phyloP scores from a whole-genome alignment of 2,888 invertebrate genomes.

The Drosophila sordidapex region DNA sequence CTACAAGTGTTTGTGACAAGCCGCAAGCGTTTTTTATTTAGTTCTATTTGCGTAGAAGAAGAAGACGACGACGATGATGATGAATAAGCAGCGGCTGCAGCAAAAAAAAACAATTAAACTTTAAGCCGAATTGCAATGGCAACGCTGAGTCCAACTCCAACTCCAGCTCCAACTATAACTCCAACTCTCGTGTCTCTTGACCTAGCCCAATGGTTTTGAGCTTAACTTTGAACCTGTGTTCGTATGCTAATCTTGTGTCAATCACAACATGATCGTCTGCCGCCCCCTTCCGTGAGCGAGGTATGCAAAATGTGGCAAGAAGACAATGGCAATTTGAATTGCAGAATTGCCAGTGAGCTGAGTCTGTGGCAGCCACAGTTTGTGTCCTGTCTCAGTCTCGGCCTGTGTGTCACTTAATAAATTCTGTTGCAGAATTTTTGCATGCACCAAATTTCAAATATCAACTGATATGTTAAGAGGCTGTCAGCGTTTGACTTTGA shows the following conservation, averaged over 20 bases:
- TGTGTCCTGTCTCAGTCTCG: background rate
- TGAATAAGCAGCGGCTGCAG: background rate
- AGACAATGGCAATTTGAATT: constrained; percentile 83
- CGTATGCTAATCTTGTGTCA: constrained; percentile 81
- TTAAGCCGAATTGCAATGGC: constrained; percentile 34
- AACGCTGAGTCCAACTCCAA: background rate
- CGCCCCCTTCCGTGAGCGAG: constrained; percentile 13
- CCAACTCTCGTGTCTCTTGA: constrained; percentile 32
- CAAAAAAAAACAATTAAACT: constrained; percentile 73
- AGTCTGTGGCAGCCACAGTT: background rate
- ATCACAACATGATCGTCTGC: constrained; percentile 71
- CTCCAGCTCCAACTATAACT: background rate
- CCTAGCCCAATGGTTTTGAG: constrained; percentile 70
- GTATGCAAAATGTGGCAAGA: constrained; percentile 68
- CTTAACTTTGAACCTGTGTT: constrained; percentile 65
- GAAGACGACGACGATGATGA: background rate
- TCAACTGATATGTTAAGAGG: constrained; percentile 83
- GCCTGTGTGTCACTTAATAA: constrained; percentile 81
- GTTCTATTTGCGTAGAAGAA: constrained; percentile 56
- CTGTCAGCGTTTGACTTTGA: constrained; percentile 80
- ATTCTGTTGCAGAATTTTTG: constrained; percentile 79
- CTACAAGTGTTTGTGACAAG: constrained; percentile 84
- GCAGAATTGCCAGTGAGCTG: constrained; percentile 69
- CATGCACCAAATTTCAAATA: constrained; percentile 71
- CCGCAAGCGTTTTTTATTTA: constrained; percentile 79